These are phyloP conservation scores for Cheiracanthium punctorium DNA, from an alignment of 2,888 invertebrate genomes.

Conservation along the genomic window DNA sequence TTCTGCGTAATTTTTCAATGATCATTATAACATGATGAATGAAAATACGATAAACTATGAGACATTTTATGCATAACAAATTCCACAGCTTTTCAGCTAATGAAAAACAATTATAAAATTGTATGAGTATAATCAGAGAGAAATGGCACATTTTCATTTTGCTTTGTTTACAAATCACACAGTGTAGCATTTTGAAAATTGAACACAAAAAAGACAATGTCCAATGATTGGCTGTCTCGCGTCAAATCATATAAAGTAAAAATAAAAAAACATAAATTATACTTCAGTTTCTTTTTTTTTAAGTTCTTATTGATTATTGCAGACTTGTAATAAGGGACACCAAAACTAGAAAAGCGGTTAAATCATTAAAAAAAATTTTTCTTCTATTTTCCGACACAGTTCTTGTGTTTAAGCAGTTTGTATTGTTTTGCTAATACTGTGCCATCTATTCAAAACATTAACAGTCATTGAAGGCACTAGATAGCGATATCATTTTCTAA, in stretches of 20 bases:
- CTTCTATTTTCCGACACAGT: not conserved
- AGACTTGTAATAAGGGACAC: too few relatives aligned
- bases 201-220: not conserved
- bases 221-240: not conserved
- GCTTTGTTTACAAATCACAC: too few relatives aligned
- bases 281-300: not conserved
- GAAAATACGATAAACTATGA: too few relatives aligned
- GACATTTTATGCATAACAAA: too few relatives aligned
- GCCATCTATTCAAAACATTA: conserved; percentile 37
- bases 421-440: conserved; percentile 45
- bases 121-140: too few relatives aligned
- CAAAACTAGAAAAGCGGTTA: too few relatives aligned
- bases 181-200: not conserved
- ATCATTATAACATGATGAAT: too few relatives aligned
- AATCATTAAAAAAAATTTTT: conserved; percentile 17
- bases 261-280: too few relatives aligned
- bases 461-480: conserved; percentile 30
- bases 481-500: not conserved
- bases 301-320: not conserved
- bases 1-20: too few relatives aligned
- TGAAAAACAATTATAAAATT: too few relatives aligned
- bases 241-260: not conserved
- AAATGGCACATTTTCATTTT: not conserved
- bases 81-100: too few relatives aligned
- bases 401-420: conserved; percentile 14